Conservation (phyloP, 2,113 vertebrate genomes). For the Corydoras sp. region DNA sequence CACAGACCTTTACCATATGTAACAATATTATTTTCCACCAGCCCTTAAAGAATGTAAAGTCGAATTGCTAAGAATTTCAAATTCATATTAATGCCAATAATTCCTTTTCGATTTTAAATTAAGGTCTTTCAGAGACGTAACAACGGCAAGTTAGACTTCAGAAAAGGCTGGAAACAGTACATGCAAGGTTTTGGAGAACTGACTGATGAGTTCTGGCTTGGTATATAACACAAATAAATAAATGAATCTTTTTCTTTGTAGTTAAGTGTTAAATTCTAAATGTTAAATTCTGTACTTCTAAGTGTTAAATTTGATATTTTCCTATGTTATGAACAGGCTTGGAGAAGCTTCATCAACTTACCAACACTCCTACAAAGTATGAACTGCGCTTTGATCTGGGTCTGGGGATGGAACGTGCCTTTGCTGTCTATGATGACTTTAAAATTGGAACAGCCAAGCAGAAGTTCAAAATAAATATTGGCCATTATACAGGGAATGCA, state of each 20-base stretch:
- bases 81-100: not conserved
- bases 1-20: too few species aligned
- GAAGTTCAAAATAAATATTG: slow-evolving; percentile 72
- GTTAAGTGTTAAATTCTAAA: not conserved
- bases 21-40: too few species aligned
- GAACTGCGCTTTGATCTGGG: slow-evolving; percentile 75
- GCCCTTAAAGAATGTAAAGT: too few species aligned
- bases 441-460: slow-evolving; percentile 71
- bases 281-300: not conserved
- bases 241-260: not conserved
- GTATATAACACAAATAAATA: slow-evolving; percentile 52
- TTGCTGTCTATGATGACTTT: slow-evolving; percentile 75
- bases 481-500: slow-evolving; percentile 78
- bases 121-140: slow-evolving; percentile 82
- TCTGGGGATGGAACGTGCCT: slow-evolving; percentile 64
- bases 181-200: slow-evolving; percentile 81
- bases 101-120: not conserved
- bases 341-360: slow-evolving; percentile 79
- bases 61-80: too few species aligned
- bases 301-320: not conserved
- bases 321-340: slow-evolving; percentile 61
- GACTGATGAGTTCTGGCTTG: slow-evolving; percentile 84
- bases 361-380: slow-evolving; percentile 63
- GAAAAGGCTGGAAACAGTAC: slow-evolving; percentile 81
- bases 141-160: slow-evolving; percentile 79